Conservation (phyloP, 2,113 vertebrate genomes). For the Gambusia holbrooki region DNA sequence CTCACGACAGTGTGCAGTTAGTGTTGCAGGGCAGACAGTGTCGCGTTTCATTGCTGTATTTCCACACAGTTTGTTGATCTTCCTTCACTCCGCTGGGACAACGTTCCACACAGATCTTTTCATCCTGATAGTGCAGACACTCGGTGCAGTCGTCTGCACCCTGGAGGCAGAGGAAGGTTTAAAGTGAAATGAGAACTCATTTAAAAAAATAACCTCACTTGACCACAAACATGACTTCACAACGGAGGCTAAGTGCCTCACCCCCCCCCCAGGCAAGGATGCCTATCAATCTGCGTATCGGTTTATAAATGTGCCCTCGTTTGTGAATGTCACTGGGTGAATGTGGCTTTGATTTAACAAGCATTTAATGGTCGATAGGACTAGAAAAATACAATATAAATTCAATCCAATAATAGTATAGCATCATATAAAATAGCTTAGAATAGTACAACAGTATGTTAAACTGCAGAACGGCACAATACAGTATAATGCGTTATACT, state of each 20-base stretch:
- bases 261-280: too few species aligned
- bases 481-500: neutral
- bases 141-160: slow-evolving; percentile 85
- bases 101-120: slow-evolving; percentile 84
- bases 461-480: neutral
- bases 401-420: neutral
- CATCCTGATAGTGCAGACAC: slow-evolving; percentile 87
- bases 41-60: slow-evolving; percentile 86
- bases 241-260: too few species aligned
- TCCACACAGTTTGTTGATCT: slow-evolving; percentile 91
- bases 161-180: slow-evolving; percentile 67
- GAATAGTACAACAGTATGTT: neutral
- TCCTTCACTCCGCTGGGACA: slow-evolving; percentile 92
- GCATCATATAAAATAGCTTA: neutral
- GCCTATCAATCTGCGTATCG: too few species aligned
- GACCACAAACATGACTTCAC: neutral
- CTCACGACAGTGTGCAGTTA: slow-evolving; percentile 95
- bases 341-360: too few species aligned
- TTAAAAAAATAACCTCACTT: neutral
- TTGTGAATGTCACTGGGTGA: too few species aligned
- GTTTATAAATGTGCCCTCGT: too few species aligned
- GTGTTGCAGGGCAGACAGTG: slow-evolving; percentile 88
- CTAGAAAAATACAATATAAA: too few species aligned
- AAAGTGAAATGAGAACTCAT: neutral
- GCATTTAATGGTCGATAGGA: too few species aligned